Evolutionary conservation across 1,140 invertebrate genomes (phyloP).

Genomic region (Eufriesea mexicana): DNA sequence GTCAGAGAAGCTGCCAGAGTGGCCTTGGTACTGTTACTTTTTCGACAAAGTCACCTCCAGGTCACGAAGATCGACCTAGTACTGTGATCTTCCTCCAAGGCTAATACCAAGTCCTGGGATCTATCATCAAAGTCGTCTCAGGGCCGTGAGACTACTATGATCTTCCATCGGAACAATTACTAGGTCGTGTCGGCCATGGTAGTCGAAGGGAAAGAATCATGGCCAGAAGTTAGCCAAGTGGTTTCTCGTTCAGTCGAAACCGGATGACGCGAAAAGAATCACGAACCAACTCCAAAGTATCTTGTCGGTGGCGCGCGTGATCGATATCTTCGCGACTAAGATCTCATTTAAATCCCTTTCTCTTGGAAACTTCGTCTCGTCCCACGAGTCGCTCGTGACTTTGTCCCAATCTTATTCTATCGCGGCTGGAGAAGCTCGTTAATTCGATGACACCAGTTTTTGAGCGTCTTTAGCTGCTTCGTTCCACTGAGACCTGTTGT

Average conservation of each 20-base stretch:
- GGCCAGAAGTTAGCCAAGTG: conserved; percentile 31
- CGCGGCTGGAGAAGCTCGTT: neutral
- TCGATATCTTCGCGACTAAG: conserved; percentile 62
- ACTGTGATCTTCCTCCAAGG: too few relatives aligned
- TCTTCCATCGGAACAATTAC: too few relatives aligned
- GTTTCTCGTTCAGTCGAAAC: conserved; percentile 14
- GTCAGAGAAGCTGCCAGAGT: too few relatives aligned
- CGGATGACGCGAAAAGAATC: conserved; percentile 41
- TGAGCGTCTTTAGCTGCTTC: neutral
- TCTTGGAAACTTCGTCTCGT: neutral
- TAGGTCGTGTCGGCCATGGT: too few relatives aligned
- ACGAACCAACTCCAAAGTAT: conserved; percentile 21
- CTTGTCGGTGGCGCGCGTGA: conserved; percentile 30
- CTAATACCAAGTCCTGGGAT: too few relatives aligned
- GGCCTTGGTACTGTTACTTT: too few relatives aligned
- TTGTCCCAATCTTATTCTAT: neutral
- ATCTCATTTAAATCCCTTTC: conserved; percentile 64
- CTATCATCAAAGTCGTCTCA: too few relatives aligned
- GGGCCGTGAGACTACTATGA: too few relatives aligned
- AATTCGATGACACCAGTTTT: conserved; percentile 6
- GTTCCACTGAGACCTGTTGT: neutral
- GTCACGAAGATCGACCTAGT: too few relatives aligned
- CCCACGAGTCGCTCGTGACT: neutral
- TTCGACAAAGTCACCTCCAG: too few relatives aligned
- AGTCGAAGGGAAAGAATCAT: neutral